Base-by-base conservation (phyloP, 1,140 invertebrate genomes). In the Microplitis mediator region DNA sequence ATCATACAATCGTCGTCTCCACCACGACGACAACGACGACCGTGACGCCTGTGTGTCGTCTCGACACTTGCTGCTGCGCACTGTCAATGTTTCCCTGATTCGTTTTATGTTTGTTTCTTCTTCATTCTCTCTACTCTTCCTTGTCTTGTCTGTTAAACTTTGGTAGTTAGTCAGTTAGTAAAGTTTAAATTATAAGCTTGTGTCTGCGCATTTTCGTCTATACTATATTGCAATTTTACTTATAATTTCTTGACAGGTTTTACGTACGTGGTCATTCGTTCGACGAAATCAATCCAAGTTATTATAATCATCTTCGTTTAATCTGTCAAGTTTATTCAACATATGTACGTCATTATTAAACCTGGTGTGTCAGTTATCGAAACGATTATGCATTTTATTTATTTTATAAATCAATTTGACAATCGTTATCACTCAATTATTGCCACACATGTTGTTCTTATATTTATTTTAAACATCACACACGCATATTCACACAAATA, bases 11-110 rank as follows among this genome's bases (percentile, higher is more conserved):
- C 64, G 50, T 34, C 45, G 63, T 35, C 63, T 35, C 62, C 34
- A 16, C 23, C 31, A 16, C 39, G 39, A 45, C 39, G 8, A 45
- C 39, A 45, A 67, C 34, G 14, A 39, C 71, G 54, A 67, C 71
- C 71, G 54, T 72, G 71, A 72, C 71, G 71, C 64, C 71, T 61
- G 32, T 66, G 5, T 72, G 64, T 72, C 71, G 71, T 64, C 52
- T 71, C 63, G 52, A 72, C 70, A 58, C 52, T 68, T 68, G 52
- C 54, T 67, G 63, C 65, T 72, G 71, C 64, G 64, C 64, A 72
- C 71, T 72, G 68, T 62, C 68, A 60, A 69, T 69, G 51, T 45
- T 69, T 60, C 56, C 58, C 32, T n/a, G 54, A 61, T 69, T 61
- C 16, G 36, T 69, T 8, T 34, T 9, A 64, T 13, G 4, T 50